These are phyloP conservation scores for Lampris megalopsis DNA, from an alignment of 2,113 vertebrate genomes.

Conservation along the genomic window DNA sequence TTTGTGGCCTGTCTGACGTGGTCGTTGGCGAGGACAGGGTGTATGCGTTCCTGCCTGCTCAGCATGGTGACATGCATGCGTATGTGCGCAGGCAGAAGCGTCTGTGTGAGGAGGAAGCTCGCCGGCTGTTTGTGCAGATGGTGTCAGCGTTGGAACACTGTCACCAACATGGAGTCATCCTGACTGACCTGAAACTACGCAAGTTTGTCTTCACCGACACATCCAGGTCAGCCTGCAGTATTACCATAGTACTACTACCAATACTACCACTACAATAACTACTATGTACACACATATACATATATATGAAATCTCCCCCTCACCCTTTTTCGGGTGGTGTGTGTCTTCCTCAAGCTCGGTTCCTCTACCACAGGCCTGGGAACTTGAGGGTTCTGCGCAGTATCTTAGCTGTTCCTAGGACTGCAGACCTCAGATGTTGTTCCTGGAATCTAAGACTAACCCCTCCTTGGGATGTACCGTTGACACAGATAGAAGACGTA, in stretches of 20 bases:
- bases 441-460: too few species aligned
- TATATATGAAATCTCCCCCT: too few species aligned
- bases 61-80: constrained; percentile 87
- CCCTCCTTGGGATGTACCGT: too few species aligned
- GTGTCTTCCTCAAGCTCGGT: too few species aligned
- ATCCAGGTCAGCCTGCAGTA: constrained; percentile 79
- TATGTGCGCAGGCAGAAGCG: constrained; percentile 82
- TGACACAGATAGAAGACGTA: too few species aligned
- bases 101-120: constrained; percentile 82
- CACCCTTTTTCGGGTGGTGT: too few species aligned
- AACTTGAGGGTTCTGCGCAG: too few species aligned
- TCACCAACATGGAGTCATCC: constrained; percentile 82
- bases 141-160: constrained; percentile 81
- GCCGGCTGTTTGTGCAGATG: constrained; percentile 86
- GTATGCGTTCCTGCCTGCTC: constrained; percentile 81
- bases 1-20: constrained; percentile 81
- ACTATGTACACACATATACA: not conserved
- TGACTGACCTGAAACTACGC: constrained; percentile 88
- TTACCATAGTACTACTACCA: not conserved
- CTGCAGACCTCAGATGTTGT: too few species aligned
- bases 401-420: too few species aligned
- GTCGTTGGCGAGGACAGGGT: constrained; percentile 73
- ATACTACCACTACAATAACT: not conserved
- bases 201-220: constrained; percentile 86
- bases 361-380: too few species aligned